These are phyloP conservation scores for Ophion slaviceki DNA, from an alignment of 2,888 invertebrate genomes.

Conservation along the genomic window DNA sequence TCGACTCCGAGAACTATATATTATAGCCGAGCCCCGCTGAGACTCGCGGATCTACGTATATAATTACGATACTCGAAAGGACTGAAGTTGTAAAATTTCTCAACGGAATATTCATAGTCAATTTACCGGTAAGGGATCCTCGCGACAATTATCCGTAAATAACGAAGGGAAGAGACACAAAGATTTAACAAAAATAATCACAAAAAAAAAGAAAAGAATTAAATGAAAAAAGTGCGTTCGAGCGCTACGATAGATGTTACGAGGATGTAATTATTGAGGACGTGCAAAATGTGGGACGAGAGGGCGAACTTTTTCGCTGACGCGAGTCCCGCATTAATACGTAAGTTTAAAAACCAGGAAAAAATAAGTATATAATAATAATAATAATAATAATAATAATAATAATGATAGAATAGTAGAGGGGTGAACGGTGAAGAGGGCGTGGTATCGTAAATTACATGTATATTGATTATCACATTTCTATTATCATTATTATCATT, in stretches of 20 bases:
- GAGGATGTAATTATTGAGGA: conserved; percentile 66
- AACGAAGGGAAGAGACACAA: conserved; percentile 42
- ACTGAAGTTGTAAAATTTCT: conserved; percentile 82
- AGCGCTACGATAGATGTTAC: conserved; percentile 58
- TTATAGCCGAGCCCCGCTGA: conserved; percentile 5
- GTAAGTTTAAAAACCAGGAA: conserved; percentile 44
- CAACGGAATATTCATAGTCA: conserved; percentile 82
- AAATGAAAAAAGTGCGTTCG: conserved; percentile 15
- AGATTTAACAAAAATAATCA: conserved; percentile 22
- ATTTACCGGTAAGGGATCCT: conserved; percentile 80
- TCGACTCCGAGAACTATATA: conserved; percentile 14
- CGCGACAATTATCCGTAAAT: conserved; percentile 75
- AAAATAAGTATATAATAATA: conserved; percentile 26
- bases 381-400: conserved; percentile 17
- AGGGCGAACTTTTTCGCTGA: conserved; percentile 28
- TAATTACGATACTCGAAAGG: conserved; percentile 73
- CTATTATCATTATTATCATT: conserved; percentile 54
- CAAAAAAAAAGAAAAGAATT: conserved; percentile 42
- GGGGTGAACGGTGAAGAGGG: conserved; percentile 58
- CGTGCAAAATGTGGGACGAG: conserved; percentile 33
- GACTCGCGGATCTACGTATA: conserved; percentile 4
- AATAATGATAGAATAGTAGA: conserved; percentile 55
- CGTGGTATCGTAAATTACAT: conserved; percentile 64
- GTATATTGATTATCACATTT: conserved; percentile 46
- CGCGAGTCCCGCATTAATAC: conserved; percentile 44